Percentiles rank a stretch among this genome's conserved stretches.
Conservation (phyloP, 2,113 vertebrate genomes). For the Diglossa brunneiventris region DNA sequence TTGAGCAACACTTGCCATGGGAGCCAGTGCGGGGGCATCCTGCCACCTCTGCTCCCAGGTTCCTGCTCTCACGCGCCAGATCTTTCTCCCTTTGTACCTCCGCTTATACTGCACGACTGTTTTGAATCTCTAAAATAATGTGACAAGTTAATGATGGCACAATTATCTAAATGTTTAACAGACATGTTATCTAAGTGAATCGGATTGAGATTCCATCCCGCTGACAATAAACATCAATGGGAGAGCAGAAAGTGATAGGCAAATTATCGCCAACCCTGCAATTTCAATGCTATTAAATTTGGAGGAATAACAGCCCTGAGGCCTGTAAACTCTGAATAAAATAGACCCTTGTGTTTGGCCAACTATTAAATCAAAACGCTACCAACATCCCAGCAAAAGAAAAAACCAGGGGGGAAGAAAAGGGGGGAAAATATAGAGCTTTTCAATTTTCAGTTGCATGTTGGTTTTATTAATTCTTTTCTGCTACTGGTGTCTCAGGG, state of each 20-base stretch:
- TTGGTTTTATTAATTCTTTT: slow-evolving; percentile 64
- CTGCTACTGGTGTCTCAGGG: not conserved
- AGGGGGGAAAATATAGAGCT: slow-evolving; percentile 59
- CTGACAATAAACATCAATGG: slow-evolving; percentile 86
- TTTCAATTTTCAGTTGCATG: slow-evolving; percentile 70
- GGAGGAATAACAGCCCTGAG: slow-evolving; percentile 82
- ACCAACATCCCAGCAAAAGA: slow-evolving; percentile 74
- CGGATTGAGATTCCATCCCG: slow-evolving; percentile 90
- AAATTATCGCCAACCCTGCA: slow-evolving; percentile 82
- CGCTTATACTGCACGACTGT: slow-evolving; percentile 69
- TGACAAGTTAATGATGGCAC: slow-evolving; percentile 98
- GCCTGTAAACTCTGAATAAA: slow-evolving; percentile 83
- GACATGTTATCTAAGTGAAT: slow-evolving; percentile 90
- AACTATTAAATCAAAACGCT: slow-evolving; percentile 85
- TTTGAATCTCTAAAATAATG: slow-evolving; percentile 91
- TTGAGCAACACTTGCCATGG: not conserved
- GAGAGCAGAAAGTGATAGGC: slow-evolving; percentile 78
- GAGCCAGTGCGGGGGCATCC: not conserved
- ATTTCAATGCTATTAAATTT: slow-evolving; percentile 86
- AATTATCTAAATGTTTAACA: slow-evolving; percentile 99
- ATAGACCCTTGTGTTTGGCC: slow-evolving; percentile 85
- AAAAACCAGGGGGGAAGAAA: not conserved
- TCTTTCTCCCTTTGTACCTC: slow-evolving; percentile 56
- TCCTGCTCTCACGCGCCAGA: not conserved
- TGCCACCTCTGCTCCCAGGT: not conserved